Base-by-base conservation (phyloP, 2,113 vertebrate species). In the Hirundichthys speculiger region DNA sequence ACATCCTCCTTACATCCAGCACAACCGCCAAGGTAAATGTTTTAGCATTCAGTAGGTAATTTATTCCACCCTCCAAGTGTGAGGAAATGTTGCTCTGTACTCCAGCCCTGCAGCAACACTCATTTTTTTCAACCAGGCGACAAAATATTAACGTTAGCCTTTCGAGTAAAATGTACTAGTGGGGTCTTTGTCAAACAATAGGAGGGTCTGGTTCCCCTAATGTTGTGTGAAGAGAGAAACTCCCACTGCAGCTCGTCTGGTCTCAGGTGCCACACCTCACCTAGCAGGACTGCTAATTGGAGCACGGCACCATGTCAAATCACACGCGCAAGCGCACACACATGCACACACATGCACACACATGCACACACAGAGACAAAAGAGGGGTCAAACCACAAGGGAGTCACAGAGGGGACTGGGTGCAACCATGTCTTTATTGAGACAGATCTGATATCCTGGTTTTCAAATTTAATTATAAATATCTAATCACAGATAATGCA, bases 201-300 rank as follows among this genome's bases (percentile, higher is more conserved):
- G 65, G 25, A 13, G 27, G 51, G 67, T 41, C 61, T 22, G 50
- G 15, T 48, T 42, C 48, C 63, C 42, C 38, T 8, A 46, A 58
- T 51, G 69, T 38, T 14, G 52, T 4, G 41, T 54, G 39, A n/a
- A 64, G 52, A 34, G 34, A 47, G 59, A 27, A 54, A 62, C 59
- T 75, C 77, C 64, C 52, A 12, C 9, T 30, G 56, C 20, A 18
- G 61, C 34, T 10, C 3, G 19, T 21, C 53, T 66, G 77, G 64
- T 85, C 84, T 82, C 82, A 86, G 86, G 82, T 71, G 78, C 56
- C 10, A 45, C 78, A 78, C 80, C 84, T 82, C 55, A 45, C 61
- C 66, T 83, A 82, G 73, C 60, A 71, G 70, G 49, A 60, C 70
- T 54, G 62, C 48, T 85, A 83, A 86, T 77, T 82, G 75, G 73